Conservation (phyloP, 2,888 invertebrate genomes). For the Morinoia aosen region DNA sequence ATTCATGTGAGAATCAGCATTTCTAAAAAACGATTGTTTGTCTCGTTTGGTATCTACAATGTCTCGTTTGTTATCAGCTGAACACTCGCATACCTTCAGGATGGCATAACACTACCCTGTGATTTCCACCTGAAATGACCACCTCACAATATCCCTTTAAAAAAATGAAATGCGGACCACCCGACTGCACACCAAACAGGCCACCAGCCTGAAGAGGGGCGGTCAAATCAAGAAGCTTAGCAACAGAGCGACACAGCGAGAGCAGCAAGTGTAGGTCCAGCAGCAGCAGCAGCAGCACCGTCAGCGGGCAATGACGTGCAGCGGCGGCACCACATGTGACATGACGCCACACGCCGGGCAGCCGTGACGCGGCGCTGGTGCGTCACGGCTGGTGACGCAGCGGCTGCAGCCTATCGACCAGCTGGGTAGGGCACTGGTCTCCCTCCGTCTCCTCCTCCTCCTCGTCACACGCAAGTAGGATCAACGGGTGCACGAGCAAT, state of each 20-base stretch:
- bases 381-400: not conserved
- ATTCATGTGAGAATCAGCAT: too few species aligned
- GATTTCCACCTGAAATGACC: too few species aligned
- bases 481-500: not conserved
- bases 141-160: too few species aligned
- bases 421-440: not conserved
- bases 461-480: not conserved
- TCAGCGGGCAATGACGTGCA: not conserved
- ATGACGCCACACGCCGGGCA: too few species aligned
- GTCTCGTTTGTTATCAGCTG: too few species aligned
- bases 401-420: slow-evolving; percentile 2
- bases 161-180: too few species aligned
- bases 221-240: not conserved
- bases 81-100: too few species aligned
- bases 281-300: not conserved
- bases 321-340: not conserved
- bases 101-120: too few species aligned
- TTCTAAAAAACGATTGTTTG: too few species aligned
- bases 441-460: not conserved
- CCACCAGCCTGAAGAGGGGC: not conserved
- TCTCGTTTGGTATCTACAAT: too few species aligned
- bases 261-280: too few species aligned
- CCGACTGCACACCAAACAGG: too few species aligned
- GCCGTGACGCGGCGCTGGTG: not conserved
- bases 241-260: not conserved